A percentile compares a stretch with the other conserved stretches of the same genome.
phyloP scores from a whole-genome alignment of 2,888 invertebrate species.

The Trypoxylon attenuatum region DNA sequence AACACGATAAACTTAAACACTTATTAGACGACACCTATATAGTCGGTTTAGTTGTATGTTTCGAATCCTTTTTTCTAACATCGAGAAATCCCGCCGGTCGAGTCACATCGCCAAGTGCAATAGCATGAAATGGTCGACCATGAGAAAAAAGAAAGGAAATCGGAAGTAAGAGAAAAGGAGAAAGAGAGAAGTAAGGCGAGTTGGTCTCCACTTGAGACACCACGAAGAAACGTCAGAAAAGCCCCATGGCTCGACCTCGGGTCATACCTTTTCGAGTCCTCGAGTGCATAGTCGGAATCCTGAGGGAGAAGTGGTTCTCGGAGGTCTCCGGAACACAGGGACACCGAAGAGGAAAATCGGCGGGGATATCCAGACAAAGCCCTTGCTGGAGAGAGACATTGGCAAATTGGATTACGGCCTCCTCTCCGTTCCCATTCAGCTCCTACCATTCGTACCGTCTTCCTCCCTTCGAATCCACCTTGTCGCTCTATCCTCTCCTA shows the following conservation, averaged over 20 bases:
- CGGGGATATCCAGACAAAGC: conserved; percentile 46
- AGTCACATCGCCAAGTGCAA: too few species aligned
- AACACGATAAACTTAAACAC: too few species aligned
- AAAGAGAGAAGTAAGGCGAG: conserved; percentile 21
- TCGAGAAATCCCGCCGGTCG: too few species aligned
- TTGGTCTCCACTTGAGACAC: conserved; percentile 33
- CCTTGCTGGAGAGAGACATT: conserved; percentile 45
- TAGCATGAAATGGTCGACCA: background rate
- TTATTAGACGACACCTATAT: too few species aligned
- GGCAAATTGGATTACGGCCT: conserved; percentile 64
- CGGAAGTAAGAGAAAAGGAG: background rate
- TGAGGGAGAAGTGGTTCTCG: conserved; percentile 49
- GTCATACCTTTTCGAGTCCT: conserved; percentile 45
- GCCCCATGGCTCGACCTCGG: conserved; percentile 17
- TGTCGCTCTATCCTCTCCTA: conserved; percentile 10
- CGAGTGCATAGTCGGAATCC: conserved; percentile 29
- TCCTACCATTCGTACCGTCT: conserved; percentile 8
- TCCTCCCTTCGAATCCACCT: conserved; percentile 23
- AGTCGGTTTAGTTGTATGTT: too few species aligned
- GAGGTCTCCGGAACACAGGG: conserved; percentile 18
- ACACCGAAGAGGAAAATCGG: conserved; percentile 26
- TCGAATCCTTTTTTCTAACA: too few species aligned
- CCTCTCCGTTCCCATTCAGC: conserved; percentile 45
- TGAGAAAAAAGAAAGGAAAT: background rate
- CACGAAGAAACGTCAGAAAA: conserved; percentile 37